Percentiles rank a stretch among this genome's conserved stretches.
Evolutionary conservation across 2,113 vertebrate genomes (phyloP).

Genomic region (Asarcornis scutulata): DNA sequence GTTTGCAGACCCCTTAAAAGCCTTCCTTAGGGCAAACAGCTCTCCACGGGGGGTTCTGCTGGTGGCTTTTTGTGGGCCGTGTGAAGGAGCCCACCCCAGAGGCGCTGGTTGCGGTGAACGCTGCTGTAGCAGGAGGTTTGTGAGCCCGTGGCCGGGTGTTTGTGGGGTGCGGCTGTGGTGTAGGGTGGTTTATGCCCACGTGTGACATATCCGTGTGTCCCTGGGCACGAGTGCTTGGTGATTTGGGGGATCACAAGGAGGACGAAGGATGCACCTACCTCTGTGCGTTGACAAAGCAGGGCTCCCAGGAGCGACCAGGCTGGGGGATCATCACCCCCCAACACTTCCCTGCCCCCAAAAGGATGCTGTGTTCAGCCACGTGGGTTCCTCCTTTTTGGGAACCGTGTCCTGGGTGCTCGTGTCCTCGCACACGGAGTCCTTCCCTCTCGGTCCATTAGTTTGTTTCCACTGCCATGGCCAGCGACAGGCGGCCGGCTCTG

Average conservation of each 20-base stretch:
- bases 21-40: background rate
- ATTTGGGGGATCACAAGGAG: background rate
- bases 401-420: conserved; percentile 7
- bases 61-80: background rate
- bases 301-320: background rate
- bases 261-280: background rate
- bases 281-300: background rate
- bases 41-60: background rate
- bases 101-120: background rate
- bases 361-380: background rate
- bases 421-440: background rate
- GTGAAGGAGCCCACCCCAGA: background rate
- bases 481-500: conserved; percentile 22
- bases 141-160: background rate
- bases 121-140: background rate
- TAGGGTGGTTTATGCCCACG: background rate
- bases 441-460: conserved; percentile 65
- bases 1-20: background rate
- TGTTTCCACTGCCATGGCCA: conserved; percentile 58
- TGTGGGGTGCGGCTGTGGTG: background rate
- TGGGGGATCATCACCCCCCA: background rate
- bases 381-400: background rate
- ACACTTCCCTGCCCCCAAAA: fast-evolving
- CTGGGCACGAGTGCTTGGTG: background rate
- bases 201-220: fast-evolving